Evolutionary conservation across 2,888 invertebrate species (phyloP).

Genomic region (Heteropelma amictum): DNA sequence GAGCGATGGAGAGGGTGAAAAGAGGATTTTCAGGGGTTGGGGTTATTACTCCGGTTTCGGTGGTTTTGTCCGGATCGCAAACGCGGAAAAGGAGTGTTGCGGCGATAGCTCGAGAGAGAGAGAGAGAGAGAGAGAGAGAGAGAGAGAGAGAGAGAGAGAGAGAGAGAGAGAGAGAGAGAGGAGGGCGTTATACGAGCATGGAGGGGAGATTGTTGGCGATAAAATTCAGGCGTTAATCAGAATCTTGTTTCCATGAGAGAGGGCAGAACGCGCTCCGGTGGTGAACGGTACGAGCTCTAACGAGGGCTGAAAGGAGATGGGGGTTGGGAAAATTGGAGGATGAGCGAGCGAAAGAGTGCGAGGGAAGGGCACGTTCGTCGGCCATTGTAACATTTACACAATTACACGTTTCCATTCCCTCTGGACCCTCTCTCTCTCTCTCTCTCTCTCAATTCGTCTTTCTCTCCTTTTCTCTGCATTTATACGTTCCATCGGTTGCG

Average conservation of each 20-base stretch:
- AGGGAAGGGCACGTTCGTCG: conserved; percentile 60
- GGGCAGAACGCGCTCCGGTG: conserved; percentile 18
- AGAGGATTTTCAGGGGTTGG: not conserved
- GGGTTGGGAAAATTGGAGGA: not conserved
- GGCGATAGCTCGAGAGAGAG: not conserved
- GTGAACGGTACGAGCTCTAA: conserved; percentile 49
- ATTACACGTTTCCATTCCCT: conserved; percentile 71
- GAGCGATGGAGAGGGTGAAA: not conserved
- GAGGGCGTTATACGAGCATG: conserved; percentile 18
- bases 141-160: not conserved
- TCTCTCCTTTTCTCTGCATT: conserved; percentile 30
- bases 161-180: not conserved
- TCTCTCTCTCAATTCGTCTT: not conserved
- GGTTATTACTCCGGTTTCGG: conserved; percentile 51
- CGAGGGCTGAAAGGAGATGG: conserved; percentile 49
- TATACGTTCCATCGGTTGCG: conserved; percentile 50
- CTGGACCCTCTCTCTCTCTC: conserved; percentile 41
- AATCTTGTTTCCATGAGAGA: conserved; percentile 69
- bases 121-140: not conserved
- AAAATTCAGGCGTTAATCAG: conserved; percentile 74
- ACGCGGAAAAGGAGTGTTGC: conserved; percentile 36
- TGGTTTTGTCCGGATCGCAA: conserved; percentile 51
- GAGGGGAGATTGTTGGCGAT: conserved; percentile 60
- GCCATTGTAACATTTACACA: conserved; percentile 71
- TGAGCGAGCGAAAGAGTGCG: not conserved